Conservation (phyloP, 2,888 invertebrate genomes). For the Eupsilia transversa region DNA sequence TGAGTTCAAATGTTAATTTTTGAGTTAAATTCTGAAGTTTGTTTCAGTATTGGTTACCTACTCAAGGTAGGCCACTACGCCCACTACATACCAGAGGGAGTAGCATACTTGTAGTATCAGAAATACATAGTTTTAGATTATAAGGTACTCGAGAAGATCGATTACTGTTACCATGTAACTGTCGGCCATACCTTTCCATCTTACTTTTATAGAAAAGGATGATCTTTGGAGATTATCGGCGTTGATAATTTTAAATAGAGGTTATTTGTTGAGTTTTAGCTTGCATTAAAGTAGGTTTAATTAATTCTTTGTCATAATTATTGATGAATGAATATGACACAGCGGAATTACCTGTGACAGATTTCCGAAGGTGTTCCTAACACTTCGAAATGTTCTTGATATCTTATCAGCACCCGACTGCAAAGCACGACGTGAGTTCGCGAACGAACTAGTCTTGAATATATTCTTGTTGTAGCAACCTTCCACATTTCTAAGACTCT, state of each 20-base stretch:
- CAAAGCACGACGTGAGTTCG: constrained; percentile 92
- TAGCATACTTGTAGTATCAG: neutral
- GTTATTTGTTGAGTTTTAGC: neutral
- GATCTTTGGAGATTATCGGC: neutral
- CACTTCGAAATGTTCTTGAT: constrained; percentile 92
- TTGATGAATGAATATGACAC: too few relatives aligned
- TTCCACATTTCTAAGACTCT: constrained; percentile 85
- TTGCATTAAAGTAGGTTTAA: neutral
- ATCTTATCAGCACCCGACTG: constrained; percentile 93
- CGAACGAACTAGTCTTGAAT: constrained; percentile 87
- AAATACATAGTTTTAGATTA: neutral
- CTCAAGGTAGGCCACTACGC: neutral
- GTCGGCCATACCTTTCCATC: neutral
- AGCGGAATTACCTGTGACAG: constrained; percentile 91
- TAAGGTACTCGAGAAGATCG: constrained; percentile 24
- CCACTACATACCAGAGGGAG: too few relatives aligned
- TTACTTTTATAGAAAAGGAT: neutral
- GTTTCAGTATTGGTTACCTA: neutral
- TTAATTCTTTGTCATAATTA: neutral
- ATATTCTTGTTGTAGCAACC: constrained; percentile 86
- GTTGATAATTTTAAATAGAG: neutral
- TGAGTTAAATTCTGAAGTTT: neutral
- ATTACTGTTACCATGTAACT: constrained; percentile 42
- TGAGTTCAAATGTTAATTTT: neutral
- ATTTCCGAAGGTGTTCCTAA: constrained; percentile 92